phyloP scores from a whole-genome alignment of 2,113 vertebrate species.

The Accipiter virgatus region DNA sequence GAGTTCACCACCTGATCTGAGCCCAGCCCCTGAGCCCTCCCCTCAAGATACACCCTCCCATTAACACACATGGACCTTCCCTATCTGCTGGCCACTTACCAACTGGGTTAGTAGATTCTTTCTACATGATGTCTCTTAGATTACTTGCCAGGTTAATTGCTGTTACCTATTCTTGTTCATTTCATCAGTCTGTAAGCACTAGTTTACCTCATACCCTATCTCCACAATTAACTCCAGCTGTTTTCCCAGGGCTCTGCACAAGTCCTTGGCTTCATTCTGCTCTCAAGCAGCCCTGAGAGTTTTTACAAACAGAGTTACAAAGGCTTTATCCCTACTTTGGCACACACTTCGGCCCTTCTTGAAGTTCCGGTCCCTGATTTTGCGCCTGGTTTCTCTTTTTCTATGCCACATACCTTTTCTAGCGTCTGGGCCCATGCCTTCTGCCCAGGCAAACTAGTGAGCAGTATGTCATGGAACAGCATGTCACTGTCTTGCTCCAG shows the following conservation, averaged over 20 bases:
- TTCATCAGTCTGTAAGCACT: background rate
- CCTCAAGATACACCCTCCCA: background rate
- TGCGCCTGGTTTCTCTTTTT: background rate
- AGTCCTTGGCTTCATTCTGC: background rate
- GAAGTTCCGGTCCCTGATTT: background rate
- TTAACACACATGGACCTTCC: background rate
- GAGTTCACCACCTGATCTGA: background rate
- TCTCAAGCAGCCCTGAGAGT: background rate
- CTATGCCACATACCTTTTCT: background rate
- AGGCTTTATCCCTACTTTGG: background rate
- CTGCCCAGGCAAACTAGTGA: background rate
- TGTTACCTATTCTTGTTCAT: background rate
- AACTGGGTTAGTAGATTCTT: background rate
- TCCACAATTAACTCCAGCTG: background rate
- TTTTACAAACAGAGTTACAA: background rate
- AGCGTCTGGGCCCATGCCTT: background rate
- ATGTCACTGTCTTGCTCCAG: background rate
- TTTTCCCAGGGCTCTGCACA: background rate
- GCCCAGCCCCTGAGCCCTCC: conserved; percentile 44
- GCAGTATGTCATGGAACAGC: background rate
- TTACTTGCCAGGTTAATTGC: background rate
- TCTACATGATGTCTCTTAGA: rapidly evolving
- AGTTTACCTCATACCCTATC: background rate
- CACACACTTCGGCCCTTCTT: background rate
- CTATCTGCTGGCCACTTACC: background rate